These are phyloP conservation scores for Callyntrura guangdongensis DNA, from an alignment of 2,888 invertebrate genomes.

Conservation along the genomic window DNA sequence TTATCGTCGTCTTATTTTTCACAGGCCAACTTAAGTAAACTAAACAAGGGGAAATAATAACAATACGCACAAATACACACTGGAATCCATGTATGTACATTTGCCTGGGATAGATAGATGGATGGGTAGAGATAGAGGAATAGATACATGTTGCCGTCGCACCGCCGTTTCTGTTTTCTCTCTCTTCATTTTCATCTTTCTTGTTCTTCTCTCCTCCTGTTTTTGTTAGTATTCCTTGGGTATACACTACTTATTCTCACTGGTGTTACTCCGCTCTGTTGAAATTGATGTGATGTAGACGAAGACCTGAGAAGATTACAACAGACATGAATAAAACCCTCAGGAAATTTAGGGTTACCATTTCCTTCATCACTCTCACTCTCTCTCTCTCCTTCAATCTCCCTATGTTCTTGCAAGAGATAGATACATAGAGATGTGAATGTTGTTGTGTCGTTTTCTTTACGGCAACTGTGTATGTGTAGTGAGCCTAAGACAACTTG, in stretches of 20 bases:
- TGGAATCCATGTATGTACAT: too few species aligned
- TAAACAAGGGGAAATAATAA: conserved; percentile 78
- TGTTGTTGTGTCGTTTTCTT: conserved; percentile 25
- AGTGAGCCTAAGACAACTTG: background rate
- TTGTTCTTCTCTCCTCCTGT: conserved; percentile 1
- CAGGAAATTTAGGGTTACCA: conserved; percentile 80
- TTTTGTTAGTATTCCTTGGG: conserved; percentile 40
- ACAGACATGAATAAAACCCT: conserved; percentile 80
- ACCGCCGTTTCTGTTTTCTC: conserved; percentile 2
- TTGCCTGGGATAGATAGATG: background rate
- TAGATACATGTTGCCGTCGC: background rate
- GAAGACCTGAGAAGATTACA: conserved; percentile 80
- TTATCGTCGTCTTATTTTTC: conserved; percentile 54
- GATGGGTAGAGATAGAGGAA: background rate
- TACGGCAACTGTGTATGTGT: background rate
- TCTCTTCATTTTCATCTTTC: conserved; percentile 6
- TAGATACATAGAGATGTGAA: background rate
- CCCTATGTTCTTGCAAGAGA: background rate
- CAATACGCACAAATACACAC: conserved; percentile 24
- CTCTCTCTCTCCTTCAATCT: conserved; percentile 13
- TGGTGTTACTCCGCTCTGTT: conserved; percentile 23
- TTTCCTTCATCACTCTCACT: conserved; percentile 71
- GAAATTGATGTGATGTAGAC: conserved; percentile 61
- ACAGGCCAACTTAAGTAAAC: conserved; percentile 74
- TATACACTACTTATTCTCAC: conserved; percentile 9